Base-by-base conservation (phyloP, 2,113 vertebrate genomes). In the Excalfactoria chinensis region DNA sequence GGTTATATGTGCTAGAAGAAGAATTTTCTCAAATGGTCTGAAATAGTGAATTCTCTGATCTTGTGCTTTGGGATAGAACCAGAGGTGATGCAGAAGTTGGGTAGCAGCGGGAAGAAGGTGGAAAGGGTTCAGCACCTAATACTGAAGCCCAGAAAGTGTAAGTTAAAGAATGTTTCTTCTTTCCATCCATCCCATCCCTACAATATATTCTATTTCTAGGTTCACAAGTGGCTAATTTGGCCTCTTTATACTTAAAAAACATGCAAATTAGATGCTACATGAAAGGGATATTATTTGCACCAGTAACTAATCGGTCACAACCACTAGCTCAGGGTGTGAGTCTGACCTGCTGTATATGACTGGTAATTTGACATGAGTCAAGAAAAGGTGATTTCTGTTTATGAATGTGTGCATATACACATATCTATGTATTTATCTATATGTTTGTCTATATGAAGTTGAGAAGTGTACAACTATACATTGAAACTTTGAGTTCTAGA, bases 351-450 rank as follows among this genome's bases (percentile, higher is more conserved):
- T 53, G 21, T 49, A 49, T 13, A 22, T n/a, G 43, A 32, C 30
- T 67, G 17, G 9, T 44, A 30, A 55, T 69, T 20, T 1, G 4
- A 40, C 22, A 7, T n/a, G 26, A 43, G 9, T 14, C 23, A 58
- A 64, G 18, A 41, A 60, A 66, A 51, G 7, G 41, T 11, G 9
- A 26, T 46, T 63, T 21, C 13, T 28, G 8, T 56, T 41, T 48
- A 41, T 1, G 0, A 16, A 11, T 44, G 13, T 41, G 12, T 22
- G 25, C 20, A 35, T 18, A n/a, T 53, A 37, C 14, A 34, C 4
- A 11, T 70, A 16, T 53, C 15, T 8, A 19, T 3, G 13, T 21
- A 16, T 53, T 12, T 8, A 19, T 3, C 15, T 21, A 22, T 1
- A 7, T 13, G 40, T 8, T 8, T 63, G 22, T 15, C 59, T 82